Conservation (phyloP, 2,113 vertebrate genomes). For the Lagenorhynchus albirostris region DNA sequence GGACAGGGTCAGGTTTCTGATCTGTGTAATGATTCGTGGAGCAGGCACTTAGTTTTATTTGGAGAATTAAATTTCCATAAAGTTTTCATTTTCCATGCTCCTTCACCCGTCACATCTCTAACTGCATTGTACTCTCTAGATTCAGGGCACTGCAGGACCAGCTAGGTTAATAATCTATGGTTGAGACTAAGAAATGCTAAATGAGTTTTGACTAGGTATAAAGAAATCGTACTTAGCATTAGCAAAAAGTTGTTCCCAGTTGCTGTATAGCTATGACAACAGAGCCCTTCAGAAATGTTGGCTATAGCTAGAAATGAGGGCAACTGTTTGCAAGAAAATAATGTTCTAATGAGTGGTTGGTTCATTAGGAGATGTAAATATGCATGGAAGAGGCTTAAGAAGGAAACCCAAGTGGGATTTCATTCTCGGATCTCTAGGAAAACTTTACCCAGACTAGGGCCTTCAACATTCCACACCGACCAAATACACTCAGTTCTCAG, state of each 20-base stretch:
- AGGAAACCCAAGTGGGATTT: conserved; percentile 3
- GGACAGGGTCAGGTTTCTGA: conserved; percentile 72
- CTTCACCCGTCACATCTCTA: conserved; percentile 53
- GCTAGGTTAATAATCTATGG: conserved; percentile 44
- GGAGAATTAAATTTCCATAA: conserved; percentile 73
- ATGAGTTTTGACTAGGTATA: conserved; percentile 59
- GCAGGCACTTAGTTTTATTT: conserved; percentile 73
- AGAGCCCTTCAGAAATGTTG: conserved; percentile 52
- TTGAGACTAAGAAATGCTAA: conserved; percentile 56
- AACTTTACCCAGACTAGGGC: background rate
- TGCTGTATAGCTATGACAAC: conserved; percentile 74
- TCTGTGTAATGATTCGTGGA: conserved; percentile 77
- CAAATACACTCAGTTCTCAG: background rate
- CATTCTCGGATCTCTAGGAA: background rate
- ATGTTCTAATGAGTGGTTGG: conserved; percentile 64
- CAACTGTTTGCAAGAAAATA: conserved; percentile 68
- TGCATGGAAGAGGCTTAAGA: background rate
- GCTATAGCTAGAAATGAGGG: conserved; percentile 50
- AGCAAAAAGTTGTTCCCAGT: conserved; percentile 64
- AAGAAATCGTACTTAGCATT: conserved; percentile 61
- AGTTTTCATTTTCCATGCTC: conserved; percentile 76
- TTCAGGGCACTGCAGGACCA: conserved; percentile 44
- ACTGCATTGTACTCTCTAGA: conserved; percentile 47
- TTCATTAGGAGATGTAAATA: conserved; percentile 49
- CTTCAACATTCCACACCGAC: background rate